Evolutionary conservation across 2,888 invertebrate genomes (phyloP).

Genomic region (Cheilosia grossa): DNA sequence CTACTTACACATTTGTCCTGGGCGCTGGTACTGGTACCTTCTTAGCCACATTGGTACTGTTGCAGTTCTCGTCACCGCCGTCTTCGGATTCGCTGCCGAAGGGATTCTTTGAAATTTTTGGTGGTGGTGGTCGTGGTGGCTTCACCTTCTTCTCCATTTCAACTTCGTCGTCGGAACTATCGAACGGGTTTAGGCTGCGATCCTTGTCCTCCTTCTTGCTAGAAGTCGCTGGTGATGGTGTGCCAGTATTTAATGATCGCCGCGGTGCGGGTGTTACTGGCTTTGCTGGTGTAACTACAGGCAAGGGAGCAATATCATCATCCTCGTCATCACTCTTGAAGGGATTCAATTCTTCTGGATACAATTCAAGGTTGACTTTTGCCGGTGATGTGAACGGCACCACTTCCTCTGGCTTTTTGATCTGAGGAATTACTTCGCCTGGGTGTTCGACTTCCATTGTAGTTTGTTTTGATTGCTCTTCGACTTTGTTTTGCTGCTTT

Average conservation of each 20-base stretch:
- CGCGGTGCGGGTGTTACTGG: slow-evolving; percentile 63
- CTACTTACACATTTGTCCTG: slow-evolving; percentile 80
- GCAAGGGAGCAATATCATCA: slow-evolving; percentile 80
- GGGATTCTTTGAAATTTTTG: slow-evolving; percentile 86
- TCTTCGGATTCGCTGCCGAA: slow-evolving; percentile 91
- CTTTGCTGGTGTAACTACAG: slow-evolving; percentile 36
- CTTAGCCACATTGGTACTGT: slow-evolving; percentile 77
- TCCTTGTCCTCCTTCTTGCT: slow-evolving; percentile 70
- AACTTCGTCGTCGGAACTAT: slow-evolving; percentile 87
- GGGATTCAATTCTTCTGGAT: slow-evolving; percentile 93
- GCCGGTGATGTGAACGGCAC: slow-evolving; percentile 58
- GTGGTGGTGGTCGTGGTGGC: slow-evolving; percentile 83
- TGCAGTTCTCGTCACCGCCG: slow-evolving; percentile 60
- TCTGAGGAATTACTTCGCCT: slow-evolving; percentile 21
- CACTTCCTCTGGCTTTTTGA: slow-evolving; percentile 31
- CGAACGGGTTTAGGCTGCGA: slow-evolving; percentile 86
- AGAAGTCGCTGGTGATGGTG: slow-evolving; percentile 43
- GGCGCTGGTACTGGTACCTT: slow-evolving; percentile 81
- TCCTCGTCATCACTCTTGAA: slow-evolving; percentile 89
- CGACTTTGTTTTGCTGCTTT: slow-evolving; percentile 35
- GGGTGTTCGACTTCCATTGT: slow-evolving; percentile 36
- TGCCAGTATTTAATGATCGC: slow-evolving; percentile 37
- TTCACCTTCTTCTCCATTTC: slow-evolving; percentile 80
- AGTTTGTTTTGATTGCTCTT: slow-evolving; percentile 41
- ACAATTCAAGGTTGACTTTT: slow-evolving; percentile 79